A percentile compares a stretch with the other conserved stretches of the same genome.
phyloP scores from a whole-genome alignment of 2,888 invertebrate species.

The Keiferia lycopersicella region DNA sequence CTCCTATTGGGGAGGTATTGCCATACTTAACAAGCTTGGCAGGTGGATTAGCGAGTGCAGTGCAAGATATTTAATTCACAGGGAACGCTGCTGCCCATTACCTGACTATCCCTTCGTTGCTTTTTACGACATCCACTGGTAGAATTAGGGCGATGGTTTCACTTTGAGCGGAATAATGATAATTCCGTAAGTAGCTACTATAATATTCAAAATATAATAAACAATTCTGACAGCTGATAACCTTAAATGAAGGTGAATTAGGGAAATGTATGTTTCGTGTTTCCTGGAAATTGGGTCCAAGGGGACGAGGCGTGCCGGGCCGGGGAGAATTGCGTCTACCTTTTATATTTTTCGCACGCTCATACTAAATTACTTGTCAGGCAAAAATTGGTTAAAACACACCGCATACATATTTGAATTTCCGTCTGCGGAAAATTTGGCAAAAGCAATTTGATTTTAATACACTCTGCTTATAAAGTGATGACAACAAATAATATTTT shows the following conservation, averaged over 20 bases:
- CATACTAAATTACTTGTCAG: constrained; percentile 17
- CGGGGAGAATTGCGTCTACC: background rate
- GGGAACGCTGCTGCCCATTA: too few relatives aligned
- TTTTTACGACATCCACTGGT: too few relatives aligned
- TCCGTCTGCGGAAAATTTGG: background rate
- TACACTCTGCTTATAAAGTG: too few relatives aligned
- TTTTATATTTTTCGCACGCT: constrained; percentile 13
- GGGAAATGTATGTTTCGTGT: constrained; percentile 52
- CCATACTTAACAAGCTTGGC: too few relatives aligned
- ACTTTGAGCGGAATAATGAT: too few relatives aligned
- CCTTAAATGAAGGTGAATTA: constrained; percentile 43
- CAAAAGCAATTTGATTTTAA: too few relatives aligned
- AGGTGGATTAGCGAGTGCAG: too few relatives aligned
- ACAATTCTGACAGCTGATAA: constrained; percentile 1
- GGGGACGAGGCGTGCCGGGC: constrained; percentile 35
- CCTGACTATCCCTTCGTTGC: too few relatives aligned
- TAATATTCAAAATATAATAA: background rate
- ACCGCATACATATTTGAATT: background rate
- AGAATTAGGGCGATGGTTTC: too few relatives aligned
- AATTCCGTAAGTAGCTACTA: background rate
- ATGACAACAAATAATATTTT: too few relatives aligned
- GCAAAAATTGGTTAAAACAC: background rate
- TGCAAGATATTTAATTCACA: too few relatives aligned
- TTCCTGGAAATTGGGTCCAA: constrained; percentile 46
- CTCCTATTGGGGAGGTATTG: too few relatives aligned